Conservation (phyloP, 2,888 invertebrate species). For the Pristionchus mayeri region DNA sequence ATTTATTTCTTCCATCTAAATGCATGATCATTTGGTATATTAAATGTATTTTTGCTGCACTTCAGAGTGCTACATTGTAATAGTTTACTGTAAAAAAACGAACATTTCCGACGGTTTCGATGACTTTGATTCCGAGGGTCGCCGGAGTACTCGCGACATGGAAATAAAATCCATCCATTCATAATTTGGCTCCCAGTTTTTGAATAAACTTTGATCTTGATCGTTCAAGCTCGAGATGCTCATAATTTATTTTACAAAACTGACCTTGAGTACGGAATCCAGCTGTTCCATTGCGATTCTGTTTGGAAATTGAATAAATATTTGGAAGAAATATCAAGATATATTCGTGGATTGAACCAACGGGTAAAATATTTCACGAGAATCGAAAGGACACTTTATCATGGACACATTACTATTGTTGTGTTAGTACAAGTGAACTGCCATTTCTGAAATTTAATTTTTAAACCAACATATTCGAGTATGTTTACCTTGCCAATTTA, state of each 20-base stretch:
- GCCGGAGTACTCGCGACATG: too few species aligned
- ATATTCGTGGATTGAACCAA: slow-evolving; percentile 2
- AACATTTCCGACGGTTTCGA: not conserved
- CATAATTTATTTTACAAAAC: too few species aligned
- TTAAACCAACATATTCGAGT: too few species aligned
- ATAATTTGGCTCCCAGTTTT: too few species aligned
- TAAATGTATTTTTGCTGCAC: too few species aligned
- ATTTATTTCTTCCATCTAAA: not conserved
- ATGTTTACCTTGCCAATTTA: not conserved
- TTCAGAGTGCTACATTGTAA: not conserved
- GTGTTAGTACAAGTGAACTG: too few species aligned
- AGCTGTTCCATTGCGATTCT: too few species aligned
- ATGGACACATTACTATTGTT: too few species aligned
- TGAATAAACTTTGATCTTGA: too few species aligned
- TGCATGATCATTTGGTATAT: not conserved
- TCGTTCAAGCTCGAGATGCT: too few species aligned
- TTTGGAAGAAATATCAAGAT: not conserved
- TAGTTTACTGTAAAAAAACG: not conserved
- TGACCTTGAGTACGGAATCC: too few species aligned
- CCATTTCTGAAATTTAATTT: not conserved
- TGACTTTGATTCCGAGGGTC: not conserved
- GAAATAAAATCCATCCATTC: too few species aligned
- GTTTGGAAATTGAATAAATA: not conserved
- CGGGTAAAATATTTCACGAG: not conserved
- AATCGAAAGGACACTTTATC: not conserved